These are phyloP conservation scores for Agrilus biguttatus DNA, from an alignment of 2,888 invertebrate species.

Conservation along the genomic window DNA sequence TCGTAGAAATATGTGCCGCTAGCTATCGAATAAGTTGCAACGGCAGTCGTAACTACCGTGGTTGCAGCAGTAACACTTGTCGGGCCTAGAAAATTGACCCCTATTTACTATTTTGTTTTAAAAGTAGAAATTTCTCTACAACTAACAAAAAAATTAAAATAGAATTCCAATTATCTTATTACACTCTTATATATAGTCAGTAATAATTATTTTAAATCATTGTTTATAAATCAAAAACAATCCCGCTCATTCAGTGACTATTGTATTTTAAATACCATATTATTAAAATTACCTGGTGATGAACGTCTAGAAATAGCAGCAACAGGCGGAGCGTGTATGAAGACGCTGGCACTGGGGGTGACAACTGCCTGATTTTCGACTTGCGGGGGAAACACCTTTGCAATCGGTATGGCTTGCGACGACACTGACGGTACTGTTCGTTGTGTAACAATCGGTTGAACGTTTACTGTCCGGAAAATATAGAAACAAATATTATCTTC, in stretches of 20 bases:
- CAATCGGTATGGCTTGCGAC: constrained; percentile 27
- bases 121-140: too few species aligned
- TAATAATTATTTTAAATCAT: neutral
- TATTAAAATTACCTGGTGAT: constrained; percentile 24
- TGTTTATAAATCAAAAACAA: too few species aligned
- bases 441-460: constrained; percentile 26
- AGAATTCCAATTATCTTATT: neutral
- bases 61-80: constrained; percentile 15
- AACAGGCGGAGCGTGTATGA: constrained; percentile 24
- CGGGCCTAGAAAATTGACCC: constrained; percentile 16
- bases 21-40: constrained; percentile 24
- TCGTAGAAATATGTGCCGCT: constrained; percentile 28
- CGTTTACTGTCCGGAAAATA: constrained; percentile 16
- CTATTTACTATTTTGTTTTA: neutral
- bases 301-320: constrained; percentile 20
- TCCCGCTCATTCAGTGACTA: neutral
- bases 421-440: constrained; percentile 23
- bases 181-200: too few species aligned
- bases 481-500: neutral
- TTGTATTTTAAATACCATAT: neutral
- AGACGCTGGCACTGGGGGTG: constrained; percentile 22
- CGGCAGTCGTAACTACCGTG: constrained; percentile 20
- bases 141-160: neutral
- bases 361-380: constrained; percentile 19
- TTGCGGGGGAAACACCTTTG: constrained; percentile 26